A percentile compares a stretch with the other conserved stretches of the same genome.
phyloP scores from a whole-genome alignment of 2,888 invertebrate species.

The Monopis laevigella region DNA sequence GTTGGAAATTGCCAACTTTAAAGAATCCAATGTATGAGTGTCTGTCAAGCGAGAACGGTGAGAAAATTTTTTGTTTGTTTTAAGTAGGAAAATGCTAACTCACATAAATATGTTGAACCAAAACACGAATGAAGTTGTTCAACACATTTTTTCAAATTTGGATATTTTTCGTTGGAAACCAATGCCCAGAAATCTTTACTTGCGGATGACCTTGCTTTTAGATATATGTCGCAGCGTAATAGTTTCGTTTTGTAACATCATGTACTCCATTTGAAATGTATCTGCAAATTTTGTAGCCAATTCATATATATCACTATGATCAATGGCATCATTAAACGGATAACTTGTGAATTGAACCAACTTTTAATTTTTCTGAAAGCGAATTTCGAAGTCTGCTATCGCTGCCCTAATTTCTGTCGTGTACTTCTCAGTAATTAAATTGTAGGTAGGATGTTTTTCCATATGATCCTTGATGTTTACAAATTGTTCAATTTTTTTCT shows the following conservation, averaged over 20 bases:
- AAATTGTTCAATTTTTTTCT: constrained; percentile 7
- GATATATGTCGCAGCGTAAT: constrained; percentile 22
- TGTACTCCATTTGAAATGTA: constrained; percentile 22
- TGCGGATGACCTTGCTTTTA: constrained; percentile 21
- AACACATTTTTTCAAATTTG: too few species aligned
- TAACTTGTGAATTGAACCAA: constrained; percentile 23
- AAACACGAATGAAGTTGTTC: too few species aligned
- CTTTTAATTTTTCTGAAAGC: too few species aligned
- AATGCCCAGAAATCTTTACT: constrained; percentile 22
- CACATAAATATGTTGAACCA: too few species aligned
- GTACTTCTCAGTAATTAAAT: constrained; percentile 21
- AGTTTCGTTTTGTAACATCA: constrained; percentile 14
- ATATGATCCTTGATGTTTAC: constrained; percentile 11
- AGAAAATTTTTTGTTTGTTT: too few species aligned
- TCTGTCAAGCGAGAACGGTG: too few species aligned
- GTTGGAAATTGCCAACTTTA: too few species aligned
- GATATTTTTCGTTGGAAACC: too few species aligned
- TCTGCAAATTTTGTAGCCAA: constrained; percentile 22
- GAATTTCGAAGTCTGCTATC: constrained; percentile 20
- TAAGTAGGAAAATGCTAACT: too few species aligned
- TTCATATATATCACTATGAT: constrained; percentile 24
- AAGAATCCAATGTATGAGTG: too few species aligned
- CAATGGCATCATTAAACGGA: constrained; percentile 24
- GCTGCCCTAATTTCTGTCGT: constrained; percentile 22
- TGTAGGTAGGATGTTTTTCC: constrained; percentile 21